A percentile compares a stretch with the other conserved stretches of the same genome.
These are phyloP conservation scores for Drosophila macrospina DNA, from an alignment of 2,888 invertebrate genomes.

Conservation along the genomic window DNA sequence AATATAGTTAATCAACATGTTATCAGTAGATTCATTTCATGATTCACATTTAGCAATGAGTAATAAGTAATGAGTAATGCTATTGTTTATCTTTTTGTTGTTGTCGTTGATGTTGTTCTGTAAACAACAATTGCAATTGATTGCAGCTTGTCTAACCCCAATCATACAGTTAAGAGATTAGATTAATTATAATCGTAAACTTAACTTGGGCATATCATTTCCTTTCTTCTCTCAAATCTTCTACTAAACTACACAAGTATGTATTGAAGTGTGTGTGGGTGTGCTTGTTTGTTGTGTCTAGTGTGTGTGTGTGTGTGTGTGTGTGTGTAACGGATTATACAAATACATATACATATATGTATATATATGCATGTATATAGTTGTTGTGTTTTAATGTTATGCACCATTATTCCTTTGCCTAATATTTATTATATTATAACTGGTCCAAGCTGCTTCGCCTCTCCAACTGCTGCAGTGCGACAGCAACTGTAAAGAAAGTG, in stretches of 20 bases:
- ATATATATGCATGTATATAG: conserved; percentile 25
- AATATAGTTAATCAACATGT: conserved; percentile 26
- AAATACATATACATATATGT: conserved; percentile 29
- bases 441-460: conserved; percentile 70
- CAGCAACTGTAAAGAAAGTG: conserved; percentile 30
- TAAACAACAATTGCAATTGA: conserved; percentile 15
- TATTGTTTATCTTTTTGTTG: conserved; percentile 20
- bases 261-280: conserved; percentile 15
- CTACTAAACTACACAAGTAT: conserved; percentile 52
- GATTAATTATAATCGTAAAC: conserved; percentile 62
- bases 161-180: conserved; percentile 7
- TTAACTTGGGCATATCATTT: conserved; percentile 67
- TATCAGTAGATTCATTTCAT: conserved; percentile 10
- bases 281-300: conserved; percentile 7
- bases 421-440: conserved; percentile 72
- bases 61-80: conserved; percentile 51
- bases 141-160: conserved; percentile 55
- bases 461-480: conserved; percentile 41
- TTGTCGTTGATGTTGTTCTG: conserved; percentile 24
- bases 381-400: conserved; percentile 60
- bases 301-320: conserved; percentile 13
- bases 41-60: conserved; percentile 28
- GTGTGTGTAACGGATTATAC: conserved; percentile 52
- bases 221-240: conserved; percentile 28
- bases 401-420: conserved; percentile 79